Evolutionary conservation across 2,888 invertebrate genomes (phyloP).

Genomic region (Heterodera filipjevi): DNA sequence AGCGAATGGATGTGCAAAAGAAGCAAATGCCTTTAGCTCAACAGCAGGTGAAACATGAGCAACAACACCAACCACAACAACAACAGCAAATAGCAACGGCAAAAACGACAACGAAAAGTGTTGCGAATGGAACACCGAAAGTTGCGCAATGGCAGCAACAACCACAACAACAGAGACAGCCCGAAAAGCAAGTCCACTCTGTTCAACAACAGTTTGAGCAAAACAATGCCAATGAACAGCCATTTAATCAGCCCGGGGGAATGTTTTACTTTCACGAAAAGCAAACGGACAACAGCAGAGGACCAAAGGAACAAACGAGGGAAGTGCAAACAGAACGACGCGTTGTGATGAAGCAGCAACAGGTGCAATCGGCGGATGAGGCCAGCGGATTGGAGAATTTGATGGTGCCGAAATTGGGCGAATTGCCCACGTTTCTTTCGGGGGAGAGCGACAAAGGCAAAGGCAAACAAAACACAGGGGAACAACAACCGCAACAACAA

Average conservation of each 20-base stretch:
- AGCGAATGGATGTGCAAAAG: not conserved
- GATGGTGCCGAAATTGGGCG: constrained; percentile 17
- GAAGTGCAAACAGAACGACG: not conserved
- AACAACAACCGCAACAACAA: not conserved
- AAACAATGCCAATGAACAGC: not conserved
- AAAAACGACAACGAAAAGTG: not conserved
- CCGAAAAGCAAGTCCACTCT: not conserved
- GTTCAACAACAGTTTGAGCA: constrained; percentile 12
- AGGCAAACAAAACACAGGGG: not conserved
- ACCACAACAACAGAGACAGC: not conserved
- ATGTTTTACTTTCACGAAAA: constrained; percentile 1
- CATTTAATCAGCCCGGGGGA: not conserved
- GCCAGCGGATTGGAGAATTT: constrained; percentile 23
- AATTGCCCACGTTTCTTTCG: not conserved
- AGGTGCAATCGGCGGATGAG: not conserved
- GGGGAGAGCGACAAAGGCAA: not conserved
- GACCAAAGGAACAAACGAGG: not conserved
- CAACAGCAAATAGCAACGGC: not conserved
- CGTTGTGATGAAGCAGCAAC: constrained; percentile 6
- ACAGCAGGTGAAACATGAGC: not conserved
- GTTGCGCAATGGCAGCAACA: not conserved
- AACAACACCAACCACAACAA: not conserved
- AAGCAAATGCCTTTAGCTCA: not conserved
- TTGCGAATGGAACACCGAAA: not conserved
- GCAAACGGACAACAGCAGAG: not conserved